Base-by-base conservation (phyloP, 2,888 invertebrate species). In the Agrochola circellaris region DNA sequence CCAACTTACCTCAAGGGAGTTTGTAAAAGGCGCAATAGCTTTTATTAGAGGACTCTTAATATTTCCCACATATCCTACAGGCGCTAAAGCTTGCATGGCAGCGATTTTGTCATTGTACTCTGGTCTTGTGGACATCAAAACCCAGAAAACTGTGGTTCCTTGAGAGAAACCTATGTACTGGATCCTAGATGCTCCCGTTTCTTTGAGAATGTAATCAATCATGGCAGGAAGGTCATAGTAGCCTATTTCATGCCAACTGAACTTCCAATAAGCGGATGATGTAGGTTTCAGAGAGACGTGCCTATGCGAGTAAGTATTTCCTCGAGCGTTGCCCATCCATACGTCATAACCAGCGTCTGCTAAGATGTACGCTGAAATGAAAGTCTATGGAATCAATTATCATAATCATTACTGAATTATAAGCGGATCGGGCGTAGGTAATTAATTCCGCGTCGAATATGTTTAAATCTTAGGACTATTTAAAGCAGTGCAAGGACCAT, bases 271-370 rank as follows among this genome's bases (percentile, higher is more conserved):
- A 2, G 92, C 87, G 7, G 94, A 92, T 0, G 91, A 95, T 58
- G 92, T 84, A 0, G 96, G 94, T 65, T 93, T 94, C 2, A 95
- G 66, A 9, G 91, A 89, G 5, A 97, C 92, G 90, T 98, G 98
- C 2, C 95, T 97, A 71, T 97, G 96, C 11, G 98, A 98, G 92
- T 98, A 98, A 0, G 97, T 97, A 93, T 99, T 99, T 2, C 99
- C 99, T 76, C 99, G 95, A 15, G 98, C 97, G 93, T 99, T 99
- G 13, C 98, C 98, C 93, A 99, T 93, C 99, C 99, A 99, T 0
- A 98, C 98, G 88, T 98, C 98, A 89, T 98, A 98, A 20, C 98
- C 98, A 26, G 96, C 94, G 84, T 98, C 98, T 0, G 98, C 97
- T 83, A 98, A 96, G 90, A 97, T 96, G 95, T 97, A 98, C 82